Evolutionary conservation across 2,113 vertebrate genomes (phyloP).

Genomic region (Lagenorhynchus albirostris): DNA sequence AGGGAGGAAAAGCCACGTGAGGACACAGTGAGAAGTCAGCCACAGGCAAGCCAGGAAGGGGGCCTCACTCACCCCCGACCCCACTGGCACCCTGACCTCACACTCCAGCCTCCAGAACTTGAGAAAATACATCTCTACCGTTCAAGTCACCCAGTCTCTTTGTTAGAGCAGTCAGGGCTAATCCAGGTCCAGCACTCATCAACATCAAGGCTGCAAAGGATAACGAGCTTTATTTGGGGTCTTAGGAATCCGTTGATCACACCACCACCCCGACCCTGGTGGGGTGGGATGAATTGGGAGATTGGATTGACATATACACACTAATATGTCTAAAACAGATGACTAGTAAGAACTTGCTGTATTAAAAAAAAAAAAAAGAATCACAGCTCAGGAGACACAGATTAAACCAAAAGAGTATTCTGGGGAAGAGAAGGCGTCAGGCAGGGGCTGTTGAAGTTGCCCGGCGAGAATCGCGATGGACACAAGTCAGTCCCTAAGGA

Average conservation of each 20-base stretch:
- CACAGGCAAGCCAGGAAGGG: neutral
- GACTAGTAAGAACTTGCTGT: too few relatives aligned
- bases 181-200: neutral
- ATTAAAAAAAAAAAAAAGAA: neutral
- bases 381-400: too few relatives aligned
- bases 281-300: too few relatives aligned
- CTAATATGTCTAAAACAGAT: too few relatives aligned
- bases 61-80: fast-evolving
- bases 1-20: neutral
- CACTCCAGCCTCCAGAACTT: neutral
- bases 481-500: neutral
- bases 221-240: neutral
- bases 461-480: neutral
- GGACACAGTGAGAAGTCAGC: neutral
- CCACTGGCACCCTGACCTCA: fast-evolving
- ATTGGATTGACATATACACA: too few relatives aligned
- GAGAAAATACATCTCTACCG: neutral
- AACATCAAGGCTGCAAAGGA: neutral
- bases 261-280: too few relatives aligned
- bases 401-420: neutral
- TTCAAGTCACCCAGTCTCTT: neutral
- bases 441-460: neutral
- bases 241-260: too few relatives aligned
- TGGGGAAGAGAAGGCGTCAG: neutral
- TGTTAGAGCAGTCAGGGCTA: neutral